Evolutionary conservation across 2,888 invertebrate genomes (phyloP).

Genomic region (Luperina nickerlii): DNA sequence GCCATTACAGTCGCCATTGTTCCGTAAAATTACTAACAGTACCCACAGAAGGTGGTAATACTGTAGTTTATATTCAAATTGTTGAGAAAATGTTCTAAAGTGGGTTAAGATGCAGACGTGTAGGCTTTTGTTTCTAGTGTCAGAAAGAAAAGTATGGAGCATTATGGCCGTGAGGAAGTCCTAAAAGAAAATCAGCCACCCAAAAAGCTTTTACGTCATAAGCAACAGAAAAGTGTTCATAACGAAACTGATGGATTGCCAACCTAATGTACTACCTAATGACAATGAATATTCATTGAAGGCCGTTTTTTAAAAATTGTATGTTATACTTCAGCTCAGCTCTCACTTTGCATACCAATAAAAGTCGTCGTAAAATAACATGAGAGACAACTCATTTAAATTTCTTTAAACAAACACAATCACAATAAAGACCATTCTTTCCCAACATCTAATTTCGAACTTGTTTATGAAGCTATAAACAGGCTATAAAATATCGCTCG

Average conservation of each 20-base stretch:
- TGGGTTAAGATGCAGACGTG: constrained; percentile 12
- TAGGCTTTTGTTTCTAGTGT: background rate
- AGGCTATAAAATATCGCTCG: constrained; percentile 47
- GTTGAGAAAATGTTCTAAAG: constrained; percentile 19
- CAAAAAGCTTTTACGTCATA: background rate
- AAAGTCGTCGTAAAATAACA: background rate
- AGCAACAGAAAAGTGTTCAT: background rate
- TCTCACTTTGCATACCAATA: background rate
- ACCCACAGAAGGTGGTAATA: constrained; percentile 34
- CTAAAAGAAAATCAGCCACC: background rate
- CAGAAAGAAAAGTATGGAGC: background rate
- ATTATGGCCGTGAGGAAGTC: background rate
- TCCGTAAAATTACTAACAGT: constrained; percentile 56
- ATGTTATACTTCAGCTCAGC: too few species aligned
- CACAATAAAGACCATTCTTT: background rate
- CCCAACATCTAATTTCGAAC: constrained; percentile 31
- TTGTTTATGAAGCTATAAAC: constrained; percentile 39
- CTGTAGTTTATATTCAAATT: constrained; percentile 45
- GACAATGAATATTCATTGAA: background rate
- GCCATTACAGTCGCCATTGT: constrained; percentile 59
- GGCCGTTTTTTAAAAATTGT: background rate
- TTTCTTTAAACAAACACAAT: constrained; percentile 1
- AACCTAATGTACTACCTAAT: too few species aligned
- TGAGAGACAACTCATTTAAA: background rate
- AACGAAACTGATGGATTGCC: too few species aligned